These are phyloP conservation scores for Pectinophora gossypiella DNA, from an alignment of 1,140 invertebrate genomes.

Conservation along the genomic window DNA sequence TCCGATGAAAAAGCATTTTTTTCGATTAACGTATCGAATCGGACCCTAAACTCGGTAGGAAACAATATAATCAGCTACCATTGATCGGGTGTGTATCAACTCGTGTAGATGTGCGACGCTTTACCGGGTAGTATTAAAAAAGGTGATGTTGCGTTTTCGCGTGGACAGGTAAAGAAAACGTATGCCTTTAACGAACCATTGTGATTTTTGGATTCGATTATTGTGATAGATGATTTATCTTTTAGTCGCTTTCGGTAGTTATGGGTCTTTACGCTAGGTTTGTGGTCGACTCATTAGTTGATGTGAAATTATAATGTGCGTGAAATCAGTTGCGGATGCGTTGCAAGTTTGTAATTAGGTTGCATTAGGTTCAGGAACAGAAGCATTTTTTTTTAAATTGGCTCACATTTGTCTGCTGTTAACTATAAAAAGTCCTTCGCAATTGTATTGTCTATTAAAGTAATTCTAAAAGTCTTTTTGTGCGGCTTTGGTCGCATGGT, in stretches of 20 bases:
- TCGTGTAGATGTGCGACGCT: slow-evolving; percentile 19
- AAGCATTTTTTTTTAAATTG: too few relatives aligned
- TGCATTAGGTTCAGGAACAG: too few relatives aligned
- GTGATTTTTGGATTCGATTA: slow-evolving; percentile 65
- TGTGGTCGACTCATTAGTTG: slow-evolving; percentile 23
- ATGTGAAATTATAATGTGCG: slow-evolving; percentile 11
- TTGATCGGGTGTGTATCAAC: slow-evolving; percentile 35
- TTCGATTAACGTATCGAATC: slow-evolving; percentile 65
- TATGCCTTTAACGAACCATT: slow-evolving; percentile 62
- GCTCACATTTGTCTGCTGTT: too few relatives aligned
- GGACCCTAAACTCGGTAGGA: slow-evolving; percentile 44
- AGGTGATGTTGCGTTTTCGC: slow-evolving; percentile 57
- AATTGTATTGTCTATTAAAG: too few relatives aligned
- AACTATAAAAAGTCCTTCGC: too few relatives aligned
- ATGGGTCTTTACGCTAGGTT: slow-evolving; percentile 39
- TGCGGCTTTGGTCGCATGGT: too few relatives aligned
- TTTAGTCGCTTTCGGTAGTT: background rate
- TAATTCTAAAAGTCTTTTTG: too few relatives aligned
- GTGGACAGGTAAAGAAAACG: slow-evolving; percentile 33
- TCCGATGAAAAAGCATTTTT: slow-evolving; percentile 58
- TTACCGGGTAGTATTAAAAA: slow-evolving; percentile 58
- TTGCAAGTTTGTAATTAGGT: slow-evolving; percentile 10
- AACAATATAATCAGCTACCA: slow-evolving; percentile 73
- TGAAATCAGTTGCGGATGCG: slow-evolving; percentile 24
- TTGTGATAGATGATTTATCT: slow-evolving; percentile 52